phyloP scores from a whole-genome alignment of 2,888 invertebrate species.

The Atethmia centrago region DNA sequence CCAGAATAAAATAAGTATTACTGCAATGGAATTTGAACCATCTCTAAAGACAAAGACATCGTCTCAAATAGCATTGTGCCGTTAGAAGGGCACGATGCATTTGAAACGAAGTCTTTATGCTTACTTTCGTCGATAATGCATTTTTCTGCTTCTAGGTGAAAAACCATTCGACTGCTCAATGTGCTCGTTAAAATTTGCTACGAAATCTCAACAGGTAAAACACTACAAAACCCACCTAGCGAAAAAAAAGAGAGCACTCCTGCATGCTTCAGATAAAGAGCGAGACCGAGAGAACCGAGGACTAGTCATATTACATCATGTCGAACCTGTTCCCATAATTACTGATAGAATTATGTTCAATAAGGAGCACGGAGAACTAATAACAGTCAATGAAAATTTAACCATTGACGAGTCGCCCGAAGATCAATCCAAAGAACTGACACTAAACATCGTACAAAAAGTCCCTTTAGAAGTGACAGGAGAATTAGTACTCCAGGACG shows the following conservation, averaged over 20 bases:
- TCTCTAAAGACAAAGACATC: neutral
- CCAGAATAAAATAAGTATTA: neutral
- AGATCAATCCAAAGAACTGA: slow-evolving; percentile 38
- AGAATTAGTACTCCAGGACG: slow-evolving; percentile 78
- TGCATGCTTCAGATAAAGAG: slow-evolving; percentile 22
- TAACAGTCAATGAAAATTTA: slow-evolving; percentile 47
- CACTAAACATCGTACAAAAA: slow-evolving; percentile 64
- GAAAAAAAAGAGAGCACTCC: slow-evolving; percentile 70
- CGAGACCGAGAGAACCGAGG: slow-evolving; percentile 55
- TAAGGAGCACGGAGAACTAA: slow-evolving; percentile 43
- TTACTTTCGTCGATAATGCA: neutral
- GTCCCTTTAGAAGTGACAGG: slow-evolving; percentile 75
- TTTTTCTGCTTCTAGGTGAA: slow-evolving; percentile 76
- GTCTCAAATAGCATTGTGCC: neutral
- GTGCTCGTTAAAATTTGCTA: slow-evolving; percentile 78
- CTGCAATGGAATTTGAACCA: neutral
- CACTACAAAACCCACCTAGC: slow-evolving; percentile 78
- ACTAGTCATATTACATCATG: slow-evolving; percentile 61
- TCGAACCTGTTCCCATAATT: slow-evolving; percentile 22
- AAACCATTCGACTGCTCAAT: slow-evolving; percentile 83
- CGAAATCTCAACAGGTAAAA: slow-evolving; percentile 79
- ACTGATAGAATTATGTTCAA: slow-evolving; percentile 40
- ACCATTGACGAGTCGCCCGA: neutral
- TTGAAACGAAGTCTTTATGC: too few species aligned
- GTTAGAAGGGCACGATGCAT: too few species aligned